Percentiles rank a stretch among this genome's conserved stretches.
phyloP scores from a whole-genome alignment of 1,140 invertebrate species.

The Luehdorfia chinensis region DNA sequence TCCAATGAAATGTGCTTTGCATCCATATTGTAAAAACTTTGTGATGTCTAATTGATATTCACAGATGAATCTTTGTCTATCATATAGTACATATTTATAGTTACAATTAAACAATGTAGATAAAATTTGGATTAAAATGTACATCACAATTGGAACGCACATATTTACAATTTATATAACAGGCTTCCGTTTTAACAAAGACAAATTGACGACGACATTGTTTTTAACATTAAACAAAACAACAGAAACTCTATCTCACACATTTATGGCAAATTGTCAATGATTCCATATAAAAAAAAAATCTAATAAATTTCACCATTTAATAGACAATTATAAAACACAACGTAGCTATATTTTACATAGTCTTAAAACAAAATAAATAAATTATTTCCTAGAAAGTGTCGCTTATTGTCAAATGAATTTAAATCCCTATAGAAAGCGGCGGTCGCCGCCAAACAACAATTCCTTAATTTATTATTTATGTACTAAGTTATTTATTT shows the following conservation, averaged over 20 bases:
- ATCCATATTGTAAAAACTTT: constrained; percentile 36
- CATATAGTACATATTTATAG: too few relatives aligned
- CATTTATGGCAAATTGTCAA: constrained; percentile 65
- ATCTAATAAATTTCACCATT: constrained; percentile 49
- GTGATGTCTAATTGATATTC: constrained; percentile 45
- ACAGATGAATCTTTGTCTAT: too few relatives aligned
- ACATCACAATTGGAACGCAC: too few relatives aligned
- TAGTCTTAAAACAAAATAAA: constrained; percentile 74
- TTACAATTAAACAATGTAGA: too few relatives aligned
- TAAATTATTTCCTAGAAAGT: constrained; percentile 70
- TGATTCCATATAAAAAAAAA: constrained; percentile 55
- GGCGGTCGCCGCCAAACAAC: too few relatives aligned
- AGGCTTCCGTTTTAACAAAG: too few relatives aligned
- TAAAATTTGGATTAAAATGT: too few relatives aligned
- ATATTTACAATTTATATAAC: too few relatives aligned
- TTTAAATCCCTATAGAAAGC: too few relatives aligned
- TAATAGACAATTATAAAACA: constrained; percentile 72
- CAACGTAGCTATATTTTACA: constrained; percentile 71
- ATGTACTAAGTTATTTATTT: constrained; percentile 66
- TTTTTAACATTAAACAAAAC: too few relatives aligned
- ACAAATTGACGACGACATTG: too few relatives aligned
- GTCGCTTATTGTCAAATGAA: constrained; percentile 74
- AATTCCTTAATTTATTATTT: constrained; percentile 45
- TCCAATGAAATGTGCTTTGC: constrained; percentile 35
- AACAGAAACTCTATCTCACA: too few relatives aligned